phyloP scores from a whole-genome alignment of 30 jellyfish, hydroid and myxozoan genomes.

The Aurelia aurita region DNA sequence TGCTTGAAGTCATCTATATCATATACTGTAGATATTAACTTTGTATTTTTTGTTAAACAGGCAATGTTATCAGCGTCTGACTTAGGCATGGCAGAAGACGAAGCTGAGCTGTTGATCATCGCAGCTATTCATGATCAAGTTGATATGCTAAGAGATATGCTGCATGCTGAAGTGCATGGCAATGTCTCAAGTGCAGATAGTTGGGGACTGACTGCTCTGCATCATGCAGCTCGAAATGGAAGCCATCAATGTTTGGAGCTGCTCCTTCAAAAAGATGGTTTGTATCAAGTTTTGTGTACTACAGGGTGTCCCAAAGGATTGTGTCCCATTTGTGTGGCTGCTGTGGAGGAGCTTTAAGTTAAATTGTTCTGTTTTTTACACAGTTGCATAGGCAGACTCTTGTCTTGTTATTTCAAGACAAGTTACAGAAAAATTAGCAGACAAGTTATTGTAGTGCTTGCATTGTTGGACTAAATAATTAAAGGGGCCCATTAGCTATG shows the following conservation, averaged over 20 bases:
- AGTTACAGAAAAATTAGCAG: no score
- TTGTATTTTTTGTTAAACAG: background rate
- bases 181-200: conserved; percentile 65
- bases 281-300: background rate
- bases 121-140: conserved; percentile 82
- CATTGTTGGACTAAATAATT: no score
- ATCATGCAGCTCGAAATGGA: conserved; percentile 88
- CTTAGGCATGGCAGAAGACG: conserved; percentile 80
- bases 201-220: conserved; percentile 85
- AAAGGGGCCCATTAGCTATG: no score
- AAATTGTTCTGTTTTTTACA: no score
- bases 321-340: no score
- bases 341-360: no score
- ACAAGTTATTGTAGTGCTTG: no score
- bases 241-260: conserved; percentile 78
- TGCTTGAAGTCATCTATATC: no score
- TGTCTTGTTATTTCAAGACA: no score
- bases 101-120: conserved; percentile 73
- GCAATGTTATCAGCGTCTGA: conserved; percentile 49
- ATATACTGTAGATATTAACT: no score
- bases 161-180: conserved; percentile 85
- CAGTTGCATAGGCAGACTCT: no score
- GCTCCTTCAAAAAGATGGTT: conserved; percentile 83
- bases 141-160: conserved; percentile 56
- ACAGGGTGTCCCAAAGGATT: background rate